Conservation (phyloP, 2,797 vertebrate genomes). For the Coreius guichenoti region DNA sequence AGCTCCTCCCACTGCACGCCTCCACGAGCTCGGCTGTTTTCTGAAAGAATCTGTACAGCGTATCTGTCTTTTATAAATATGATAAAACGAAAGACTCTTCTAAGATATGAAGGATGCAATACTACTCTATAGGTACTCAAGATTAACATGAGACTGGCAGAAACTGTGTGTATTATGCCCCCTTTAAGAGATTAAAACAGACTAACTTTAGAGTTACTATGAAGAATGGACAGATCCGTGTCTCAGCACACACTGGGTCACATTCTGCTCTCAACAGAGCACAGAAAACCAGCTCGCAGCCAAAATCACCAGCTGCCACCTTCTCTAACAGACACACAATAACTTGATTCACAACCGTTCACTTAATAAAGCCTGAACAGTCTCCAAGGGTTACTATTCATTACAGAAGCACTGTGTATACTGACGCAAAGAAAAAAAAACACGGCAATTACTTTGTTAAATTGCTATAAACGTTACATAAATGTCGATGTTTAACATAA, state of each 20-base stretch:
- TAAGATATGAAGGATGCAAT: no score
- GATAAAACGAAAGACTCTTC: no score
- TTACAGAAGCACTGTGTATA: conserved; percentile 28
- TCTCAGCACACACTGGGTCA: conserved; percentile 46
- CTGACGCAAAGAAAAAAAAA: background rate
- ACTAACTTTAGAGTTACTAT: conserved; percentile 19
- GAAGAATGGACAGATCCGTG: conserved; percentile 38
- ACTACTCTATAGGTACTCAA: no score
- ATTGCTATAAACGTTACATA: conserved; percentile 16
- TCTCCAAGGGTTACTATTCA: conserved; percentile 17
- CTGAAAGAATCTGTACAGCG: no score
- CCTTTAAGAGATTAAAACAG: conserved; percentile 26
- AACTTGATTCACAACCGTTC: conserved; percentile 70
- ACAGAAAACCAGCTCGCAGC: conserved; percentile 59
- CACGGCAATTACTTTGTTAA: background rate
- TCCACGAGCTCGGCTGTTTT: no score
- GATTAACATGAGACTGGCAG: no score
- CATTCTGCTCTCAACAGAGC: conserved; percentile 49
- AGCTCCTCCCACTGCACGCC: no score
- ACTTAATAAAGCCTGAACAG: conserved; percentile 49
- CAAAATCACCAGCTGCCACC: conserved; percentile 80
- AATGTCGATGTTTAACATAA: background rate
- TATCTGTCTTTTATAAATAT: no score
- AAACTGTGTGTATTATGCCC: no score
- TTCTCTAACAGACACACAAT: conserved; percentile 74